Base-by-base conservation (phyloP, 2,888 invertebrate genomes). In the Idaea dimidiata region DNA sequence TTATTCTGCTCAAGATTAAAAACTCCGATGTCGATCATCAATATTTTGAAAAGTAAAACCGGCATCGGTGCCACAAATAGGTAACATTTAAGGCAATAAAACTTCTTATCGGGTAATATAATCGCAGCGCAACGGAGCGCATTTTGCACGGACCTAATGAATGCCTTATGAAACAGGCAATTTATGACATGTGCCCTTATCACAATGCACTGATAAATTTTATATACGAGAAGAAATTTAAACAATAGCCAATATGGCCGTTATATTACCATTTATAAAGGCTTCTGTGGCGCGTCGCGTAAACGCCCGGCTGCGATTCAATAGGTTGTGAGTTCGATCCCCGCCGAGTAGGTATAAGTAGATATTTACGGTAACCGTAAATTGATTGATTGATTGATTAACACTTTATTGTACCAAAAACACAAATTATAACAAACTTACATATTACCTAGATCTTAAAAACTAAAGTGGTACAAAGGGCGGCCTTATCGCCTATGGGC, bases 91-190 rank as follows among this genome's bases (percentile, higher is more conserved):
- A 89, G 84, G 89, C 81, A 87, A 88, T 91, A 91, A 91, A 91
- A 88, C 72, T 82, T 83, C 43, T 89, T 92, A 91, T 91, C 91
- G 82, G 76, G 10, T 63, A 72, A 81, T 82, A 88, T 70, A 90
- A 91, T 91, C 91, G 92, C 84, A 69, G 90, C 87, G 89, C 87
- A 86, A 82, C 91, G 88, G 87, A 91, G 83, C 84, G 88, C 87
- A 90, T 92, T 91, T 80, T 87, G 83, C 89, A 91, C 87, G 91
- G 86, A 85, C 84, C 89, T 92, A 92, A 91, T 92, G 91, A 92
- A 92, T 85, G 91, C 89, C 89, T 83, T 89, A 91, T 91, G 89
- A 92, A 91, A 90, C 89, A 90, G 90, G 88, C 88, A 91, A 91
- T 91, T 91, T 91, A 91, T 91, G 89, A 91, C 90, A 91, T 89